Percentiles rank a stretch among this genome's conserved stretches.
Conservation (phyloP, 2,113 vertebrate species). For the Pagrus major region DNA sequence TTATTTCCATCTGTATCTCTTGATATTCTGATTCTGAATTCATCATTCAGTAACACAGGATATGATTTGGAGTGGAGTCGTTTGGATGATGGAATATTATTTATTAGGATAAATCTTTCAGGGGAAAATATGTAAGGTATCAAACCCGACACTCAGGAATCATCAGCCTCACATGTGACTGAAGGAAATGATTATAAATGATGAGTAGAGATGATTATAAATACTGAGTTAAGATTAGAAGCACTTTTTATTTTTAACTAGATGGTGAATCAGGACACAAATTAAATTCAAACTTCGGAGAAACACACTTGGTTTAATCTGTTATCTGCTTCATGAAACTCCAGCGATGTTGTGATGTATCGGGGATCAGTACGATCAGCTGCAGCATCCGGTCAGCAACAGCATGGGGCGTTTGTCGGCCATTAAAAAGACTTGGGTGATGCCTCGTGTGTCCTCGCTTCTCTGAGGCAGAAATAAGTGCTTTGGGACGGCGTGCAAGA, state of each 20-base stretch:
- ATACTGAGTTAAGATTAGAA: too few species aligned
- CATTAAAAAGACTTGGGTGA: too few species aligned
- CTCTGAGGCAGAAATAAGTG: too few species aligned
- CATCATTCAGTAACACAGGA: neutral
- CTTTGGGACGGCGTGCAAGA: too few species aligned
- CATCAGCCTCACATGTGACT: neutral
- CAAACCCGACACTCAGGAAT: neutral
- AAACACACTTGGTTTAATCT: neutral
- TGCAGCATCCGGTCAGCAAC: neutral
- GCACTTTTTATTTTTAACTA: neutral
- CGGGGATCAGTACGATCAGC: conserved; percentile 2
- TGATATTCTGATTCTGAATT: neutral
- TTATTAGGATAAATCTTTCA: neutral
- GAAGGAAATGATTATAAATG: neutral
- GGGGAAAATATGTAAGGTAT: too few species aligned
- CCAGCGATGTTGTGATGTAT: too few species aligned
- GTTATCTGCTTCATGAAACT: neutral
- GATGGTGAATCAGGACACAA: neutral
- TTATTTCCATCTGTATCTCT: neutral
- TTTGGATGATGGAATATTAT: neutral
- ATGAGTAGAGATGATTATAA: too few species aligned
- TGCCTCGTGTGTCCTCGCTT: too few species aligned
- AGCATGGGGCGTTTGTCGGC: too few species aligned
- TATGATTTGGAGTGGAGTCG: neutral
- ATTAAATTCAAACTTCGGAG: neutral